These are phyloP conservation scores for Leptodactylus fallax DNA, from an alignment of 2,797 vertebrate genomes.

Conservation along the genomic window DNA sequence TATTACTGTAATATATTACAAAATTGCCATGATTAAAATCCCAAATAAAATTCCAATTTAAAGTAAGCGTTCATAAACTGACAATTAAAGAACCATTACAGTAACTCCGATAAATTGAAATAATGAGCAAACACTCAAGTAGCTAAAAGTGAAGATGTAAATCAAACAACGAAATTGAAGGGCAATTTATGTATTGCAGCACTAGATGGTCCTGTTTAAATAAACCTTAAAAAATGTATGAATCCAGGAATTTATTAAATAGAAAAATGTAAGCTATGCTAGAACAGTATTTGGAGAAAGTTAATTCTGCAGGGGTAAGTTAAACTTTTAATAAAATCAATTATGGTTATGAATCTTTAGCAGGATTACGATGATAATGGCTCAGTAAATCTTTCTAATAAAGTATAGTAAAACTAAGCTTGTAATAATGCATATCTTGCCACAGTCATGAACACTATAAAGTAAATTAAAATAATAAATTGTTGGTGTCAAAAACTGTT, in stretches of 20 bases:
- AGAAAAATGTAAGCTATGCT: slow-evolving; percentile 43
- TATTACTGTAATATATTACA: slow-evolving; percentile 48
- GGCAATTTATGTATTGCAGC: slow-evolving; percentile 46
- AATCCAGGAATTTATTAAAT: slow-evolving; percentile 53
- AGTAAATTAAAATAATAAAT: slow-evolving; percentile 49
- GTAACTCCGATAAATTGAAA: slow-evolving; percentile 57
- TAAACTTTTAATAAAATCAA: slow-evolving; percentile 57
- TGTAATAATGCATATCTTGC: slow-evolving; percentile 40
- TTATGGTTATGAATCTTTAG: slow-evolving; percentile 58
- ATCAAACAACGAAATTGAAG: slow-evolving; percentile 43
- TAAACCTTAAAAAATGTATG: slow-evolving; percentile 60
- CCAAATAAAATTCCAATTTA: slow-evolving; percentile 66
- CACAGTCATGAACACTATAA: neutral
- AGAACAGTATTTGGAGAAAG: slow-evolving; percentile 29
- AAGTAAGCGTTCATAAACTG: slow-evolving; percentile 35
- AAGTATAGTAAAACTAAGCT: slow-evolving; percentile 50
- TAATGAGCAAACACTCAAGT: slow-evolving; percentile 53
- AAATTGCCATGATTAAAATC: slow-evolving; percentile 60
- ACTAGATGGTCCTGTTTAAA: slow-evolving; percentile 51
- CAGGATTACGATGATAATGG: slow-evolving; percentile 50
- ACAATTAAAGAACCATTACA: slow-evolving; percentile 60
- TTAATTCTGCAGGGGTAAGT: slow-evolving; percentile 49
- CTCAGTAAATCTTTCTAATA: slow-evolving; percentile 60
- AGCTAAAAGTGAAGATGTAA: slow-evolving; percentile 44
- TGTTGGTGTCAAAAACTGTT: slow-evolving; percentile 39